Evolutionary conservation across 2,888 invertebrate genomes (phyloP), one percentile per base, ranked within the genome.

Genomic region (Nasonovia ribisnigri): DNA sequence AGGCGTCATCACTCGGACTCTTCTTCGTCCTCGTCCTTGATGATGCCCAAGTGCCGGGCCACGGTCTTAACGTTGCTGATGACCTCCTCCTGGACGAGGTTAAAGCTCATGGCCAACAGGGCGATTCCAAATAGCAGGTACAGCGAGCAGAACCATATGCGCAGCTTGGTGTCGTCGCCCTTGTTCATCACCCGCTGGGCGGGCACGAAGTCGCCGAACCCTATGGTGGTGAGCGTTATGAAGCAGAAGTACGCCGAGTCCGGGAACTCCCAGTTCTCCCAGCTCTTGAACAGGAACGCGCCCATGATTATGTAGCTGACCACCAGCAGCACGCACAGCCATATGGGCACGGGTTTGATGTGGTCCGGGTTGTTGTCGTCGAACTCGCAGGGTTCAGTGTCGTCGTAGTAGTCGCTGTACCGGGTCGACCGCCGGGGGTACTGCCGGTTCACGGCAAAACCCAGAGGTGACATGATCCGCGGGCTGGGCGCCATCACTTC

Each of bases 91-190:
- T 99, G 99, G 88, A 99, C 99, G 95, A 99, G 96, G 96, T 99
- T 99, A 96, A 99, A 99, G 95, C 98, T 98, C 99, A 99, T 99
- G 54, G 99, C 99, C 95, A 99, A 96, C 88, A 99, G 96, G 0
- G 99, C 98, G 95, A 99, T 99, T 16, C 99, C 99, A 96, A 99
- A 99, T 87, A 99, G 96, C 94, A 99, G 96, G 96, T 99, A 99
- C 94, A 99, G 96, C 0, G 98, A 98, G 95, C 98, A 99, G 92
- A 99, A 96, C 0, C 98, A 98, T 94, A 99, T 97, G 95, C 97
- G 97, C 95, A 97, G 96, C 95, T 96, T 96, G 0, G 96, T 96
- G 89, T 96, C 96, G 94, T 94, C 95, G 94, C 95, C 95, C 48
- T 95, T 95, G 90, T 96, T 96, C 84, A 90, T 84, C 10, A 96